Base-by-base conservation (phyloP, 2,113 vertebrate species). In the Podiceps cristatus region DNA sequence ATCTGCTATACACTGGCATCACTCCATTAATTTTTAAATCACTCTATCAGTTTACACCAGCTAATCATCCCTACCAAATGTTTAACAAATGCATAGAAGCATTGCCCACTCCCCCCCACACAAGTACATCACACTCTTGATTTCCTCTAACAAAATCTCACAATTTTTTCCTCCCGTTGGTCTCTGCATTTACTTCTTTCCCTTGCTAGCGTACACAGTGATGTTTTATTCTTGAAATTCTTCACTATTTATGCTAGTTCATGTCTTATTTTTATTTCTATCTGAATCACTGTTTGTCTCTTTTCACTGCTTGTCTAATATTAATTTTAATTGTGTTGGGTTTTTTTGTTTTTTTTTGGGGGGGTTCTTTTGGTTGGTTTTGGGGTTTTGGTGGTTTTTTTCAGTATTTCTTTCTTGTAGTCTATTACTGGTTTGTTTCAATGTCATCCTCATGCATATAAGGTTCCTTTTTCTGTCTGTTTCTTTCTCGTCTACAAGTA, bases 41-140 rank as follows among this genome's bases (percentile, higher is more conserved):
- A 86, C 14, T 94, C 31, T 58, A 81, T 88, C 88, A 94, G 78
- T 94, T 95, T 82, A 69, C 33, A 73, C 24, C 86, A 76, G 25
- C 67, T 95, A 95, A 95, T 97, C 50, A 93, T 96, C 25, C 37
- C 47, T 52, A 73, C n/a, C 90, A 93, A 97, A 96, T 88, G 78
- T 79, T 86, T 86, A 88, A 92, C 37, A 96, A 92, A 95, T 83
- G 85, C 50, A 53, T 71, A n/a, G 53, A 90, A 93, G 82, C 44
- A 63, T 22, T 90, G 53, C 71, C 45, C 45, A 29, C 67, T 93
- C 71, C 31, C 25, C 35, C 1, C 52, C 15, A 15, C 22, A 24
- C 25, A 81, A 74, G 24, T 67, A 56, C 17, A 86, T 79, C 27
- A 68, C 5, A 50, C 3, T n/a, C 58, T 69, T 79, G 47, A 82